Evolutionary conservation across 2,113 vertebrate genomes (phyloP).

Genomic region (Brevimyrus niger): DNA sequence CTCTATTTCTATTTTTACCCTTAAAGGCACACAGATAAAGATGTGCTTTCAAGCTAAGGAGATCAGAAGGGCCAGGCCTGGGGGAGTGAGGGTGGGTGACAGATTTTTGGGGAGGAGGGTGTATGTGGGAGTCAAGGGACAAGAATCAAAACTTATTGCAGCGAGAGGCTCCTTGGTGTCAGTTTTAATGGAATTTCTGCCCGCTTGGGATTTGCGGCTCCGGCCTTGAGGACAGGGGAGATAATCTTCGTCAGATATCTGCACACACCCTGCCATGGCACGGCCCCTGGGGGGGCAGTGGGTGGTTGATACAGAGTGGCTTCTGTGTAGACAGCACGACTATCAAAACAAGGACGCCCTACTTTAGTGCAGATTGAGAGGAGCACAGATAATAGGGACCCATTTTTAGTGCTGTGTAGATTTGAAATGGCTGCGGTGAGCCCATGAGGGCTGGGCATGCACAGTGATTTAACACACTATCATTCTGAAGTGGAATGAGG

Average conservation of each 20-base stretch:
- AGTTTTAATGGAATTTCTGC: background rate
- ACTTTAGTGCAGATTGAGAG: background rate
- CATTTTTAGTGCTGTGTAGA: background rate
- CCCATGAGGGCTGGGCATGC: background rate
- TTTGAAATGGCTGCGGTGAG: background rate
- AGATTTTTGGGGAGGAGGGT: background rate
- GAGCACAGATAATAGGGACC: background rate
- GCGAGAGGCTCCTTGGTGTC: background rate
- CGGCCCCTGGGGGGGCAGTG: background rate
- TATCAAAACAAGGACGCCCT: background rate
- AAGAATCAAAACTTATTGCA: background rate
- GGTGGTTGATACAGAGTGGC: background rate
- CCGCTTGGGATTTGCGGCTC: background rate
- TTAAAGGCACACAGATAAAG: background rate
- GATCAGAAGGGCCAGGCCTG: background rate
- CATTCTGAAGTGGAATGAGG: background rate
- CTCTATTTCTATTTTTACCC: background rate
- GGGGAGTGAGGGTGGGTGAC: background rate
- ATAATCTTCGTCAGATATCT: background rate
- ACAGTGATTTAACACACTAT: no score
- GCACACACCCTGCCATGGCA: background rate
- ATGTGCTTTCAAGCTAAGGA: background rate
- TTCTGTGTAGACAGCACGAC: background rate
- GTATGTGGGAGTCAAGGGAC: background rate
- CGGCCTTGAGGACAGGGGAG: background rate